Evolutionary conservation across 2,113 vertebrate species (phyloP).

Genomic region (Nycticryphes semicollaris): DNA sequence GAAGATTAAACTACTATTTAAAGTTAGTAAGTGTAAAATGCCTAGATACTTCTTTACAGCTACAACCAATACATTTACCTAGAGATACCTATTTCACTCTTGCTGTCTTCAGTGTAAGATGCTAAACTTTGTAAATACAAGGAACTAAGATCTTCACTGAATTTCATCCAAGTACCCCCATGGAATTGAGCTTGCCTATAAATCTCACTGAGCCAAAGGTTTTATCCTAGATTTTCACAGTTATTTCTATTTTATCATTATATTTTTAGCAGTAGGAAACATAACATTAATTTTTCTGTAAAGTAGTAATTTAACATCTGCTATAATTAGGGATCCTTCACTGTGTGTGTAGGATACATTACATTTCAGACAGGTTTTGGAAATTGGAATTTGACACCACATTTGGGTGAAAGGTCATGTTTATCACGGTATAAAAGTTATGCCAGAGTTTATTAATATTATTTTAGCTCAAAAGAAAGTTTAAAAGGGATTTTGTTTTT

Average conservation of each 20-base stretch:
- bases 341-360: not conserved
- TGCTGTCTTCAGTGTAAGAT: not conserved
- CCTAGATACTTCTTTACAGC: not conserved
- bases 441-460: not conserved
- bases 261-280: not conserved
- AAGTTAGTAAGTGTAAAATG: not conserved
- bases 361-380: not conserved
- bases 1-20: not conserved
- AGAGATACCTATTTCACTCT: not conserved
- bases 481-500: not conserved
- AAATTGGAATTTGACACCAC: not conserved
- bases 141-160: not conserved
- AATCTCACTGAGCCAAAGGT: not conserved
- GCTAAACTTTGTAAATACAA: not conserved
- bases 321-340: not conserved
- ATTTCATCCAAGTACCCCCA: not conserved
- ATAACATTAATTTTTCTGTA: not conserved
- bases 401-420: not conserved
- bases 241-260: not conserved
- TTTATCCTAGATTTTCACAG: not conserved
- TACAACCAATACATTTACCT: not conserved
- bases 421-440: not conserved
- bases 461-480: not conserved
- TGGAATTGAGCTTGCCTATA: not conserved
- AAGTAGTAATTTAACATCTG: not conserved